Base-by-base conservation (phyloP, 2,888 invertebrate species). In the Metopia argyrocephala region DNA sequence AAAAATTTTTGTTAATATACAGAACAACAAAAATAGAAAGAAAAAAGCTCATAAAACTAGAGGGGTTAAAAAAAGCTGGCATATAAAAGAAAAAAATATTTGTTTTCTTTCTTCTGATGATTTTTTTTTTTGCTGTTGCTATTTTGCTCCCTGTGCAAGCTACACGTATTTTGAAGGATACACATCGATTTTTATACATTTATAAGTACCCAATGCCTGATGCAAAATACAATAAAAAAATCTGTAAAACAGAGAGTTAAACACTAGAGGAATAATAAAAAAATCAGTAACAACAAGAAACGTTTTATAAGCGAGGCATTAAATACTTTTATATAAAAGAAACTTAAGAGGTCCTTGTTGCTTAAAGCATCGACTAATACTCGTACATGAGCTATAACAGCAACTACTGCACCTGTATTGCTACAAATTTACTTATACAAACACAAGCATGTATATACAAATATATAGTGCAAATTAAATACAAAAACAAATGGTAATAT, bases 251-350 rank as follows among this genome's bases (percentile, higher is more conserved):
- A 62, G 61, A 61, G 78, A 66, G 59, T 69, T 64, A 52, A 75
- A 65, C 59, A 71, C 68, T 70, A 74, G 71, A 62, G 65, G 20
- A 54, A 66, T 61, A 71, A 59, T 46, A 71, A 54, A 59, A n/a
- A 68, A 38, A 56, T 66, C 71, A 56, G 54, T 46, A 18, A 54
- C 48, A 68, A 56, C 23, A 50, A 76, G 25, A 57, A 76, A 66
- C 56, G 62, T 76, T 76, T 71, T 79, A 57, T 64, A 73, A 80
- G 64, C 76, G 76, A 76, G 68, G 76, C 76, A 76, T 76, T 76
- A 69, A 80, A 80, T 73, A 59, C 59, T 68, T 73, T 73, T 27
- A 64, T 56, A 71, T 71, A 80, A 80, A 76, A 68, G 50, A 76
- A 65, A 62, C 73, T 76, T 57, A 76, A 71, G 68, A 76, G 68